Base-by-base conservation (phyloP, 2,113 vertebrate genomes). In the Bufo bufo region DNA sequence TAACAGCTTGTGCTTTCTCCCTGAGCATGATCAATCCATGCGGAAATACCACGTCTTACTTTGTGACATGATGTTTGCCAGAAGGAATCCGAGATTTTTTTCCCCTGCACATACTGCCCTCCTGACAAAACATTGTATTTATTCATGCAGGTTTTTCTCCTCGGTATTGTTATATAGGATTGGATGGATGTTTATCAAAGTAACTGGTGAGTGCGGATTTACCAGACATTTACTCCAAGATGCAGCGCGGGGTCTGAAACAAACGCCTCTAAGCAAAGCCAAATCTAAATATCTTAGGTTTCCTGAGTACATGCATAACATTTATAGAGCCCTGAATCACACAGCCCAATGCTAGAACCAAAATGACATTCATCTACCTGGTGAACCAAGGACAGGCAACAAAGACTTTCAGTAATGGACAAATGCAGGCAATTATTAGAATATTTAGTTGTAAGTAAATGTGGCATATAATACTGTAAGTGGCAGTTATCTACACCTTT, bases 41-140 rank as follows among this genome's bases (percentile, higher is more conserved):
- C 14, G 20, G 10, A 85, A 84, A 45, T 66, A 2, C 45, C 91
- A 83, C 89, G 82, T 90, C 90, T 87, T 74, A 74, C 0, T 6
- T 69, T 47, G 86, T 92, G 90, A 85, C 90, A 85, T 89, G 91
- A 71, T 56, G 14, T 69, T 89, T 91, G 91, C 91, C 87, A 87
- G 87, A 85, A 86, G 90, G 82, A 89, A 88, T 88, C 80, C 2
- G 84, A 79, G 85, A 59, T 89, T 86, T 65, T 86, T 43, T 65
- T 43, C 3, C 82, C 81, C 80, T 0, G 58, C 19, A 43, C 66
- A 77, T 80, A 71, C 72, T 12, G 59, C 43, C 49, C 19, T 84
- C 23, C 49, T 84, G 50, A 52, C 82, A 71, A 12, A 84, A 54
- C 14, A 59, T 19, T 84, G 63, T 71, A 71, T 84, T 47, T 84